Base-by-base conservation (phyloP, 2,888 invertebrate genomes). In the Dichetophora obliterata region DNA sequence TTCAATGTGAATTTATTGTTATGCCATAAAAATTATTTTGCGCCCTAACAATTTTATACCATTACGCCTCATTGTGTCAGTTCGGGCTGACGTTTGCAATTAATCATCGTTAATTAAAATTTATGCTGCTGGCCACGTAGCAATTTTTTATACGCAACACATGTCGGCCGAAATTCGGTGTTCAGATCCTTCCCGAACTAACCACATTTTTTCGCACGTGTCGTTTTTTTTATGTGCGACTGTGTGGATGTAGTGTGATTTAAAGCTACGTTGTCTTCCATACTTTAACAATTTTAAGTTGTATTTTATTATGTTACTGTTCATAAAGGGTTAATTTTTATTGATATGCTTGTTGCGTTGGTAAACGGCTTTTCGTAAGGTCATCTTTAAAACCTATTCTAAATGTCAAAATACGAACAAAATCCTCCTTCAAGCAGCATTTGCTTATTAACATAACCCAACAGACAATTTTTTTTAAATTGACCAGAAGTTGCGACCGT, bases 61-160 rank as follows among this genome's bases (percentile, higher is more conserved):
- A 48, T 22, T 27, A 31, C 31, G 19, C 24, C n/a, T 54, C 61
- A 59, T 61, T 74, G 34, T 65, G 74, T 65, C 74, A 74, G 54
- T 19, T 66, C 24, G 65, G 77, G 72, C 79, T 81, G 84, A 83
- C 83, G 83, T 84, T 82, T 81, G 83, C 84, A 84, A 85, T 85
- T 85, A 85, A 85, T 85, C 85, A 85, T 78, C 80, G 78, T 43
- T 81, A 85, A 84, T 85, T 84, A 82, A 85, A 84, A 84, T 82
- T 82, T 83, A 84, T 82, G 83, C 81, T 82, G 16, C 16, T 57
- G 43, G 22, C 34, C 63, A 59, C 54, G 71, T 24, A 66, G 71
- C 34, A 5, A 14, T 65, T 66, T 66, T 65, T 65, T 24, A 24
- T 37, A 22, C 52, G 37, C 66, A 66, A 74, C 74, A 74, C n/a